A percentile compares a stretch with the other conserved stretches of the same genome.
Conservation (phyloP, 2,888 invertebrate genomes). For the Leptura quadrifasciata region DNA sequence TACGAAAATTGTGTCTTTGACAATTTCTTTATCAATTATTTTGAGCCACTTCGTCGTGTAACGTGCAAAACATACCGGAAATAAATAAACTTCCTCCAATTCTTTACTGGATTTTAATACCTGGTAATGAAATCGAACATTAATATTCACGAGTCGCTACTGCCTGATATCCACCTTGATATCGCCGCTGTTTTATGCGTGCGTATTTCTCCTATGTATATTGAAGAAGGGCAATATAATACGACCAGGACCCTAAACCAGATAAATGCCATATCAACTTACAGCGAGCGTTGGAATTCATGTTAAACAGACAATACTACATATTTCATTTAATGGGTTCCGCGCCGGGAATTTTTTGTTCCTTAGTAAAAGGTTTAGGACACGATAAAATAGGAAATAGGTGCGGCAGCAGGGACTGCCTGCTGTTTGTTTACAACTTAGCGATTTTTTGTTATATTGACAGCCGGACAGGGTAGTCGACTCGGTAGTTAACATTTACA, state of each 20-base stretch:
- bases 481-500: neutral
- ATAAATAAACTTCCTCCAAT: neutral
- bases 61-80: neutral
- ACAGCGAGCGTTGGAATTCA: conserved; percentile 23
- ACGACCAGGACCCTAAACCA: conserved; percentile 24
- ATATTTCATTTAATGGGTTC: conserved; percentile 27
- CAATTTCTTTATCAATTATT: no score
- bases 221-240: conserved; percentile 25
- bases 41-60: no score
- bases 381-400: conserved; percentile 4
- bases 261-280: conserved; percentile 35
- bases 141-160: conserved; percentile 24
- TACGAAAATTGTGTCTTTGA: no score
- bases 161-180: conserved; percentile 23
- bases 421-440: neutral
- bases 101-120: neutral
- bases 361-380: neutral
- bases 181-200: conserved; percentile 23
- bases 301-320: conserved; percentile 24
- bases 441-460: neutral
- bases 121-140: neutral
- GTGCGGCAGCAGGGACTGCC: neutral
- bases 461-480: neutral
- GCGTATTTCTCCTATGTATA: conserved; percentile 7
- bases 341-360: conserved; percentile 7